Percentiles rank a stretch among this genome's conserved stretches.
phyloP scores from a whole-genome alignment of 37 sponge, comb jelly and placozoan species.

The Spongilla lacustris region DNA sequence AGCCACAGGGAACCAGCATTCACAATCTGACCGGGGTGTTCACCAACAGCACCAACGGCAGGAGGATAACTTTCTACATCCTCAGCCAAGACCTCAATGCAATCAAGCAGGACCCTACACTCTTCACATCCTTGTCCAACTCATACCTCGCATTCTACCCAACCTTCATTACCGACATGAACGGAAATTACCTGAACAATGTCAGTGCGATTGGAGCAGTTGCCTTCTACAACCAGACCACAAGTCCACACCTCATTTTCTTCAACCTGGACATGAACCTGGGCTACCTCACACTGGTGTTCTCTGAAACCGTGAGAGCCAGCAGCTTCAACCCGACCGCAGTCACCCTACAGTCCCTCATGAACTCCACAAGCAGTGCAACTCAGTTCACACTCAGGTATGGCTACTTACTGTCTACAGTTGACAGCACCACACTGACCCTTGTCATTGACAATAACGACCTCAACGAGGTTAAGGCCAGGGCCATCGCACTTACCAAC shows the following conservation, averaged over 20 bases:
- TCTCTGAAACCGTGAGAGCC: slow-evolving; percentile 86
- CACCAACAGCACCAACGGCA: slow-evolving; percentile 76
- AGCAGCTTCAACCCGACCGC: slow-evolving; percentile 73
- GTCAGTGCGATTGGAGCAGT: slow-evolving; percentile 35
- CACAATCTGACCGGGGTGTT: slow-evolving; percentile 36
- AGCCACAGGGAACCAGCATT: slow-evolving; percentile 40
- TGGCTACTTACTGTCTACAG: slow-evolving; percentile 30
- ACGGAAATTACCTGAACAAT: slow-evolving; percentile 55
- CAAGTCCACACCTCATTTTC: slow-evolving; percentile 51
- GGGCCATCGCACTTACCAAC: slow-evolving; percentile 65
- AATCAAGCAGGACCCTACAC: slow-evolving; percentile 79
- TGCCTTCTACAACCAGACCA: slow-evolving; percentile 66
- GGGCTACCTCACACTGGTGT: slow-evolving; percentile 64
- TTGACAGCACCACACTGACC: slow-evolving; percentile 56
- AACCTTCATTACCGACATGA: slow-evolving; percentile 75
- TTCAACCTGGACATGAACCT: slow-evolving; percentile 81
- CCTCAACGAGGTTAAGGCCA: slow-evolving; percentile 81
- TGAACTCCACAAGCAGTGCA: slow-evolving; percentile 1
- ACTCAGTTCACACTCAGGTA: slow-evolving; percentile 53
- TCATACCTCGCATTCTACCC: slow-evolving; percentile 59
- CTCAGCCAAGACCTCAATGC: slow-evolving; percentile 72
- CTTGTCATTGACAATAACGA: slow-evolving; percentile 67
- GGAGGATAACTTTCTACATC: slow-evolving; percentile 50
- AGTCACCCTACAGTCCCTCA: slow-evolving; percentile 65
- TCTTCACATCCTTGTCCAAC: slow-evolving; percentile 57